Conservation (phyloP, 2,797 vertebrate species). For the Anguilla megastoma region DNA sequence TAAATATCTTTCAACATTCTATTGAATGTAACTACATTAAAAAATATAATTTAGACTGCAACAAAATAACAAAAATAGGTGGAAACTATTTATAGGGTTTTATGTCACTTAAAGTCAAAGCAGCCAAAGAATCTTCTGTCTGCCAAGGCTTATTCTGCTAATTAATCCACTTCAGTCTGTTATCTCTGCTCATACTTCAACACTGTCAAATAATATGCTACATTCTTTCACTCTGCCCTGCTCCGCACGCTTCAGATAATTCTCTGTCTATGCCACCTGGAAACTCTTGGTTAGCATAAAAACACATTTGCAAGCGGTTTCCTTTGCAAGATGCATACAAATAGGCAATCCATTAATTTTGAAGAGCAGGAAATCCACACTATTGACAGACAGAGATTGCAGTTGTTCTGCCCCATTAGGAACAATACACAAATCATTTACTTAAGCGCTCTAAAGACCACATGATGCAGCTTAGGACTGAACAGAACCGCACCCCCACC, state of each 20-base stretch:
- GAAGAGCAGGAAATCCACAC: neutral
- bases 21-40: neutral
- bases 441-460: neutral
- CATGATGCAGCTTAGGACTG: neutral
- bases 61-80: neutral
- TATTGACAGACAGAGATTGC: neutral
- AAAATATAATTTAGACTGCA: neutral
- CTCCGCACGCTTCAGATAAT: neutral
- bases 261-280: neutral
- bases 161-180: neutral
- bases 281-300: neutral
- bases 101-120: neutral
- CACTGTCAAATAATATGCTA: neutral
- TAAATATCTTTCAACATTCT: neutral
- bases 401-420: neutral
- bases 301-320: neutral
- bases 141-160: neutral
- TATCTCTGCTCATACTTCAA: neutral
- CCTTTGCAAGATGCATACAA: neutral
- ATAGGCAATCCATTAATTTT: neutral
- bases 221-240: neutral
- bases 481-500: neutral
- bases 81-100: neutral
- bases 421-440: conserved; percentile 1
- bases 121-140: neutral